These are phyloP conservation scores for Paralichthys olivaceus DNA, from an alignment of 2,113 vertebrate genomes.

Conservation along the genomic window DNA sequence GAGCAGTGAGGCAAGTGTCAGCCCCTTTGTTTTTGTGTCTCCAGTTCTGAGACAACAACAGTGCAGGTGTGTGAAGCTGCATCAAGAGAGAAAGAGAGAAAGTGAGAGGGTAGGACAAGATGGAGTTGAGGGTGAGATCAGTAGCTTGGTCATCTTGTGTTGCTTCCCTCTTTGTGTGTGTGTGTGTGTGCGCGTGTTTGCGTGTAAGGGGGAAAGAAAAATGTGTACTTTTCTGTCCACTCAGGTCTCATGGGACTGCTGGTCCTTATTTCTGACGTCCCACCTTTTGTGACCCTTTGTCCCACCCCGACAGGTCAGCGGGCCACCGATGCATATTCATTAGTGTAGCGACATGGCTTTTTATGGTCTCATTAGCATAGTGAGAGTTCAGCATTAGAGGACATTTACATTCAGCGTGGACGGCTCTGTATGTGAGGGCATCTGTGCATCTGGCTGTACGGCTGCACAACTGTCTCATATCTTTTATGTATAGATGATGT, in stretches of 20 bases:
- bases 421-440: constrained; percentile 30
- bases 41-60: constrained; percentile 20
- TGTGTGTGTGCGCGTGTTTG: constrained; percentile 21
- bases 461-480: constrained; percentile 63
- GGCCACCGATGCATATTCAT: constrained; percentile 76
- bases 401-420: constrained; percentile 73
- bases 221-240: constrained; percentile 60
- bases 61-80: constrained; percentile 56
- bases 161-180: constrained; percentile 15
- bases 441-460: constrained; percentile 47
- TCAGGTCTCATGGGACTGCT: constrained; percentile 53
- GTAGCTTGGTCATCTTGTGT: constrained; percentile 34
- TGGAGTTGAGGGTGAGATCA: constrained; percentile 22
- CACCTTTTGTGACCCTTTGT: constrained; percentile 64
- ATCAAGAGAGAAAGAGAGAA: constrained; percentile 20
- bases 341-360: constrained; percentile 74
- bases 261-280: constrained; percentile 40
- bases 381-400: constrained; percentile 76
- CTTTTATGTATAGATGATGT: constrained; percentile 75
- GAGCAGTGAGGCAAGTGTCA: constrained; percentile 18
- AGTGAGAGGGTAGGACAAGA: constrained; percentile 37
- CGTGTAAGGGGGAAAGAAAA: constrained; percentile 1
- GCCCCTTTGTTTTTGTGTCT: constrained; percentile 28
- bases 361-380: constrained; percentile 79
- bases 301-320: constrained; percentile 63